Evolutionary conservation across 2,113 vertebrate genomes (phyloP).

Genomic region (Oceanodroma tethys): DNA sequence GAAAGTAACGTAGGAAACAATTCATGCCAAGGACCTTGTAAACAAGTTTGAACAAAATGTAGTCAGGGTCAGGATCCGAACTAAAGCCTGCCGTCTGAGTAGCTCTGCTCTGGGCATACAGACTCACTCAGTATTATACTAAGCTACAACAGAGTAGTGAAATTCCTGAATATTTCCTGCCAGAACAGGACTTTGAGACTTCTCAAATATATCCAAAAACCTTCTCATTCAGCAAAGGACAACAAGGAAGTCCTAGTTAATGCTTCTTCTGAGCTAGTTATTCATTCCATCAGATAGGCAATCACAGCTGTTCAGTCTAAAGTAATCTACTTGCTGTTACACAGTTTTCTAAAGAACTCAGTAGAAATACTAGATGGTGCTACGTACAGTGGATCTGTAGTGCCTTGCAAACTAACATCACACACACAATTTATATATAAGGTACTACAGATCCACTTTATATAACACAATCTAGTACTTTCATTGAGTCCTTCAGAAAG

Average conservation of each 20-base stretch:
- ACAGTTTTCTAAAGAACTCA: background rate
- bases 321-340: background rate
- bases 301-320: background rate
- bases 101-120: background rate
- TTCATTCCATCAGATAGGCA: background rate
- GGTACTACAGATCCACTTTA: background rate
- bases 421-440: background rate
- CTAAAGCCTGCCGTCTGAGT: background rate
- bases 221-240: background rate
- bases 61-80: background rate
- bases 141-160: background rate
- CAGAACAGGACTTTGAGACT: background rate
- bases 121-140: background rate
- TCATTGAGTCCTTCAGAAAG: background rate
- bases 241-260: background rate
- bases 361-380: background rate
- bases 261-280: background rate
- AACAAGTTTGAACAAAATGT: background rate
- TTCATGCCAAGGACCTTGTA: background rate
- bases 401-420: background rate
- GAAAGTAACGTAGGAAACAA: background rate
- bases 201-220: background rate
- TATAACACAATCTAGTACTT: background rate
- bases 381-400: background rate
- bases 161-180: background rate